A percentile compares a stretch with the other conserved stretches of the same genome.
Evolutionary conservation across 1,140 invertebrate genomes (phyloP).

Genomic region (Phthorimaea operculella): DNA sequence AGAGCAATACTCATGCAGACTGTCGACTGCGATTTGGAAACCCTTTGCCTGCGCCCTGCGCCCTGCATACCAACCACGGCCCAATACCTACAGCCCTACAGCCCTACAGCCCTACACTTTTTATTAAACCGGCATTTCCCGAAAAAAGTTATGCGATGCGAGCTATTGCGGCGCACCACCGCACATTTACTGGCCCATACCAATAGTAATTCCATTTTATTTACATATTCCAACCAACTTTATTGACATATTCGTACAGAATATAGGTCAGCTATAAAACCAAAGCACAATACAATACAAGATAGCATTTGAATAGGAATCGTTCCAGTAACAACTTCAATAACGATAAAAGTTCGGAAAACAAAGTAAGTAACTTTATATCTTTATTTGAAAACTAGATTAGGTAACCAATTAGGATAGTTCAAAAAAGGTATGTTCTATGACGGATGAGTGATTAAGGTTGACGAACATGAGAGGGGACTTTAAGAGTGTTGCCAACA

Average conservation of each 20-base stretch:
- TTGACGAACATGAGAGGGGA: not conserved
- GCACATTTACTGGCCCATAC: not conserved
- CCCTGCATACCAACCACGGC: constrained; percentile 20
- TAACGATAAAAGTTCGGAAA: no score
- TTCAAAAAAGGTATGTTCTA: not conserved
- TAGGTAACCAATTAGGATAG: not conserved
- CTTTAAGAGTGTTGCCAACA: no score
- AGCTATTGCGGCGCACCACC: not conserved
- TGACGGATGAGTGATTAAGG: not conserved
- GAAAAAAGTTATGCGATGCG: constrained; percentile 4
- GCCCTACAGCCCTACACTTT: constrained; percentile 6
- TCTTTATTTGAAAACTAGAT: not conserved
- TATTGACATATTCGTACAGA: not conserved
- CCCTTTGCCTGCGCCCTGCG: constrained; percentile 16
- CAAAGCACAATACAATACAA: not conserved
- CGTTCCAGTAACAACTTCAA: no score
- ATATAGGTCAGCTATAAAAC: not conserved
- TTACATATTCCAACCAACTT: not conserved
- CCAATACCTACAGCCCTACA: not conserved
- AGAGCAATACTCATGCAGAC: constrained; percentile 34
- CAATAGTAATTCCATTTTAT: constrained; percentile 1
- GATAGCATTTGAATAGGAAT: no score
- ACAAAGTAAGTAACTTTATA: no score
- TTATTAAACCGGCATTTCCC: constrained; percentile 1
- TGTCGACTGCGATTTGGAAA: constrained; percentile 23